These are phyloP conservation scores for Timema cristinae DNA, from an alignment of 2,888 invertebrate genomes.

Conservation along the genomic window DNA sequence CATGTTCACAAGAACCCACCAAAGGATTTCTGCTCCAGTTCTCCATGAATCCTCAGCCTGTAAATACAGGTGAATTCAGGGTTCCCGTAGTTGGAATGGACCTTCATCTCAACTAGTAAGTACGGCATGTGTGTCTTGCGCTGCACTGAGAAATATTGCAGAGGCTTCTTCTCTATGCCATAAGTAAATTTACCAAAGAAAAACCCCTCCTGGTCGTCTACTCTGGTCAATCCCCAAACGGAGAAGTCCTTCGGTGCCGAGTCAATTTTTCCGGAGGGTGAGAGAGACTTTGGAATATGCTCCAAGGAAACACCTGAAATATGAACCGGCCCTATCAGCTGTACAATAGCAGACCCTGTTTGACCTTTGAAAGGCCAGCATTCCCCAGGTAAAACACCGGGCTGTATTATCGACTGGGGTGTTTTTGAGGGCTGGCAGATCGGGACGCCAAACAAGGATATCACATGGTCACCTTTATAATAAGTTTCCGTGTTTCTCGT, in stretches of 20 bases:
- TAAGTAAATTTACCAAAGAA: too few species aligned
- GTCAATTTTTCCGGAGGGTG: slow-evolving; percentile 80
- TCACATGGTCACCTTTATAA: slow-evolving; percentile 70
- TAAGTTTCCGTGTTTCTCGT: slow-evolving; percentile 88
- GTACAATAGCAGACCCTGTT: slow-evolving; percentile 78
- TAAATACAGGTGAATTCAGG: too few species aligned
- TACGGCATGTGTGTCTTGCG: too few species aligned
- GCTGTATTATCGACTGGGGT: slow-evolving; percentile 85
- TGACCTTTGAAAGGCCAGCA: slow-evolving; percentile 97
- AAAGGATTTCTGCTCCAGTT: too few species aligned
- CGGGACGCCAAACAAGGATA: slow-evolving; percentile 83
- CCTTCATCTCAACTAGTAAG: too few species aligned
- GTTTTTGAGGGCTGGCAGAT: slow-evolving; percentile 73
- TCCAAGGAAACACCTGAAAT: slow-evolving; percentile 84
- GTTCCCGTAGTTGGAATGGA: too few species aligned
- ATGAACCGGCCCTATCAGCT: slow-evolving; percentile 68
- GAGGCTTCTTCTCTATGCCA: too few species aligned
- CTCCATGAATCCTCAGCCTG: too few species aligned
- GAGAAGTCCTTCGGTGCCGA: slow-evolving; percentile 90
- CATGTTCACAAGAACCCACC: too few species aligned
- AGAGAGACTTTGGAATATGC: slow-evolving; percentile 78
- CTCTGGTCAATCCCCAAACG: slow-evolving; percentile 72
- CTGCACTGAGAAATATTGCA: too few species aligned
- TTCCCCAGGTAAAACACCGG: slow-evolving; percentile 81
- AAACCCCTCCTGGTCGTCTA: too few species aligned